Conservation (phyloP, 2,113 vertebrate species). For the Castor canadensis region DNA sequence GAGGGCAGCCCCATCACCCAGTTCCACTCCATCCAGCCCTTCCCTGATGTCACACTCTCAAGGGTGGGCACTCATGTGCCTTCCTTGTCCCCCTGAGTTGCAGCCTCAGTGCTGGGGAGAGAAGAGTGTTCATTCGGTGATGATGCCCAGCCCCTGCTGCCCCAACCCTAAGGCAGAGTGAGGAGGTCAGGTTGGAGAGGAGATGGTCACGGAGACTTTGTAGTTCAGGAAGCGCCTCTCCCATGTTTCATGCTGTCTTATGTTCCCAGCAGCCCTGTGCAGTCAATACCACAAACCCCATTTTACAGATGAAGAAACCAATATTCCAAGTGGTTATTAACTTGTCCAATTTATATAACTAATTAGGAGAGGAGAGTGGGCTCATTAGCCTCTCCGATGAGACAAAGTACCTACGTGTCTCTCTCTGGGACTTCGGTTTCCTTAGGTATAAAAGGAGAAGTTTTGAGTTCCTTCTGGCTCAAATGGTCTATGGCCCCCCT, state of each 20-base stretch:
- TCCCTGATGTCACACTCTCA: background rate
- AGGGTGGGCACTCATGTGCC: no score
- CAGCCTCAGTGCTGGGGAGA: background rate
- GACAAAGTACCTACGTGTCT: background rate
- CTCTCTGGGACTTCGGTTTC: background rate
- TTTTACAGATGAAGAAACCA: conserved; percentile 22
- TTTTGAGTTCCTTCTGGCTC: background rate
- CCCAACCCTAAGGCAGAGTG: background rate
- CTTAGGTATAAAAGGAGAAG: background rate
- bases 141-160: background rate
- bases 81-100: no score
- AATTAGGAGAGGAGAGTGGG: background rate
- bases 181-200: background rate
- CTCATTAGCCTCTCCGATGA: background rate
- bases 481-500: background rate
- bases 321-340: background rate
- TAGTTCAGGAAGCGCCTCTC: rapidly evolving
- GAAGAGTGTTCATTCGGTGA: background rate
- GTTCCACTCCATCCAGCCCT: background rate
- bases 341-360: background rate
- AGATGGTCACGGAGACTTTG: rapidly evolving
- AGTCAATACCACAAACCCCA: background rate
- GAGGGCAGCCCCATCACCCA: background rate
- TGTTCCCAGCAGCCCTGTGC: background rate
- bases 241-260: background rate